phyloP scores from a whole-genome alignment of 2,888 invertebrate species.

The Oithona nana region DNA sequence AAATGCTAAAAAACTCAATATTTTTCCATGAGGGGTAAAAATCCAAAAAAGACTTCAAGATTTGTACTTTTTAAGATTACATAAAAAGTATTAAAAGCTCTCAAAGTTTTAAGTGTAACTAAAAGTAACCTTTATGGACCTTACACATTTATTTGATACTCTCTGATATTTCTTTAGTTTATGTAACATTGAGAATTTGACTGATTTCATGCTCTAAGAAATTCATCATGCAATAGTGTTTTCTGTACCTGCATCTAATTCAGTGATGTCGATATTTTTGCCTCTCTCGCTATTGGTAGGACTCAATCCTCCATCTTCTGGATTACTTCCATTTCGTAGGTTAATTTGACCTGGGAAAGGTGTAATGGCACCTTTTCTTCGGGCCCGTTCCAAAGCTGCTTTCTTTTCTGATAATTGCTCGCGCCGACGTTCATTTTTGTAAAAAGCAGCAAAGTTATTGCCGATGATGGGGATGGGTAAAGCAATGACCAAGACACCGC shows the following conservation, averaged over 20 bases:
- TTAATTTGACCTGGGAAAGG: constrained; percentile 81
- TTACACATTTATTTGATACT: no score
- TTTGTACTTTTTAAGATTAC: no score
- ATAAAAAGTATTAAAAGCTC: no score
- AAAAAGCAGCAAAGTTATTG: constrained; percentile 99
- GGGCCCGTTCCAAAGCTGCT: constrained; percentile 88
- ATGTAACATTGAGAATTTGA: no score
- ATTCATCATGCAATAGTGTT: not conserved
- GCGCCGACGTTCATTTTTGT: constrained; percentile 97
- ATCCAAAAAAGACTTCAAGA: no score
- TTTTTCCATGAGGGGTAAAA: no score
- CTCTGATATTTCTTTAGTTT: no score
- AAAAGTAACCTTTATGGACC: no score
- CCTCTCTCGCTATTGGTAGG: constrained; percentile 93
- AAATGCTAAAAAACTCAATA: no score
- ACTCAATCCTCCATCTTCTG: constrained; percentile 40
- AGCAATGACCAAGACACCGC: constrained; percentile 99
- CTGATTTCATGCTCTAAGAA: no score
- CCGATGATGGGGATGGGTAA: constrained; percentile 99
- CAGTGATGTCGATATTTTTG: constrained; percentile 92
- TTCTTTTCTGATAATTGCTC: constrained; percentile 92
- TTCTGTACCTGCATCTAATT: constrained; percentile 68
- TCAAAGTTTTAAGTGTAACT: no score
- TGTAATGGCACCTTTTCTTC: constrained; percentile 90
- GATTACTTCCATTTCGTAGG: not conserved